These are phyloP conservation scores for Epicampocera succincta DNA, from an alignment of 2,888 invertebrate species.

Conservation along the genomic window DNA sequence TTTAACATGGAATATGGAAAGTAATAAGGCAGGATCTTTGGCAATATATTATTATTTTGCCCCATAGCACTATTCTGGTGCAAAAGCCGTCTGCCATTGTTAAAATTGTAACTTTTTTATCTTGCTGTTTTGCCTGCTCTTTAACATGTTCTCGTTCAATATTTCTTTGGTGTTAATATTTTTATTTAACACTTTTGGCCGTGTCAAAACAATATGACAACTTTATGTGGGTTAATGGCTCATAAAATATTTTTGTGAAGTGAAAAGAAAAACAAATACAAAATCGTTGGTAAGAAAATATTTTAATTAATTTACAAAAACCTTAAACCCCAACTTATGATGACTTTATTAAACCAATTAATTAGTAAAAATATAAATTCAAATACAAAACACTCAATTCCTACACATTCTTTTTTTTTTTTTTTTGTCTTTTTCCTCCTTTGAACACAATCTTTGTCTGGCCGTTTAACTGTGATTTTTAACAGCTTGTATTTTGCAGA, in stretches of 20 bases:
- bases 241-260: conserved; percentile 60
- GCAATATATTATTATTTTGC: too few relatives aligned
- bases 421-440: conserved; percentile 29
- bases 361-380: conserved; percentile 66
- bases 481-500: conserved; percentile 62
- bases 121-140: too few relatives aligned
- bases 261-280: not conserved
- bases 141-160: not conserved
- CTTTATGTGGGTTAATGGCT: conserved; percentile 68
- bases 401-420: conserved; percentile 45
- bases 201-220: conserved; percentile 63
- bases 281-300: conserved; percentile 6
- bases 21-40: too few relatives aligned
- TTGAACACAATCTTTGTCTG: conserved; percentile 23
- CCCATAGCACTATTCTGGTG: too few relatives aligned
- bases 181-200: conserved; percentile 43
- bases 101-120: too few relatives aligned
- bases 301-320: conserved; percentile 66
- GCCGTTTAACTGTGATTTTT: conserved; percentile 67
- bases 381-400: conserved; percentile 52
- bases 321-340: conserved; percentile 61
- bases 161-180: conserved; percentile 6
- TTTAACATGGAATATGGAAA: too few relatives aligned
- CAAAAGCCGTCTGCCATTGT: too few relatives aligned
- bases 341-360: conserved; percentile 69